phyloP scores from a whole-genome alignment of 2,888 invertebrate genomes.

The Microctonus hyperodae region DNA sequence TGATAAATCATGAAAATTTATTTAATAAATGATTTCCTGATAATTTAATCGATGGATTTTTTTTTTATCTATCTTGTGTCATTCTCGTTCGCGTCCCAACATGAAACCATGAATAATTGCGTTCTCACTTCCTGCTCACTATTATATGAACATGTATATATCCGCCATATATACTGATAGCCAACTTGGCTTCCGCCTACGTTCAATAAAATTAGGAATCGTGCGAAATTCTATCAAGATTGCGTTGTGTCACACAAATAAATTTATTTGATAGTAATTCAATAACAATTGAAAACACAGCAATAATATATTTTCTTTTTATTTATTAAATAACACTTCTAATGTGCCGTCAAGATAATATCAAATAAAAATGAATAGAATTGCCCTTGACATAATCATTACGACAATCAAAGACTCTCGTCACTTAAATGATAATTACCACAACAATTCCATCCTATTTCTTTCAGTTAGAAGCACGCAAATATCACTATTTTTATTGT shows the following conservation, averaged over 20 bases:
- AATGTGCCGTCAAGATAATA: not conserved
- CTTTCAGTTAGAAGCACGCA: not conserved
- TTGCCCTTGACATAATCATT: slow-evolving; percentile 22
- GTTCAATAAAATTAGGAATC: slow-evolving; percentile 43
- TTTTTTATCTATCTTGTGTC: not conserved
- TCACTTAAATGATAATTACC: slow-evolving; percentile 20
- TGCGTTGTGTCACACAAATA: not conserved
- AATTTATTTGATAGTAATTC: not conserved
- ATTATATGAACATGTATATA: slow-evolving; percentile 40
- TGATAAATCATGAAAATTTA: too few relatives aligned
- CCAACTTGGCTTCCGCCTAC: slow-evolving; percentile 44
- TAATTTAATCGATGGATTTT: not conserved
- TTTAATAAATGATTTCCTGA: too few relatives aligned
- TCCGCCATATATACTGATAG: not conserved
- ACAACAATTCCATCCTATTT: not conserved
- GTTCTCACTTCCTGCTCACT: slow-evolving; percentile 45
- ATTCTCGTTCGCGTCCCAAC: slow-evolving; percentile 12
- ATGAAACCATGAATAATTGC: slow-evolving; percentile 46
- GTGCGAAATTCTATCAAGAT: slow-evolving; percentile 41
- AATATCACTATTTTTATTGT: not conserved
- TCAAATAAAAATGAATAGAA: not conserved
- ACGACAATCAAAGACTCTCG: slow-evolving; percentile 8
- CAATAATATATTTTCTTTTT: not conserved
- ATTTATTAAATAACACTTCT: not conserved
- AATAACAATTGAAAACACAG: not conserved